These are phyloP conservation scores for Oreochromis tanganicae DNA, from an alignment of 2,113 vertebrate genomes.

Conservation along the genomic window DNA sequence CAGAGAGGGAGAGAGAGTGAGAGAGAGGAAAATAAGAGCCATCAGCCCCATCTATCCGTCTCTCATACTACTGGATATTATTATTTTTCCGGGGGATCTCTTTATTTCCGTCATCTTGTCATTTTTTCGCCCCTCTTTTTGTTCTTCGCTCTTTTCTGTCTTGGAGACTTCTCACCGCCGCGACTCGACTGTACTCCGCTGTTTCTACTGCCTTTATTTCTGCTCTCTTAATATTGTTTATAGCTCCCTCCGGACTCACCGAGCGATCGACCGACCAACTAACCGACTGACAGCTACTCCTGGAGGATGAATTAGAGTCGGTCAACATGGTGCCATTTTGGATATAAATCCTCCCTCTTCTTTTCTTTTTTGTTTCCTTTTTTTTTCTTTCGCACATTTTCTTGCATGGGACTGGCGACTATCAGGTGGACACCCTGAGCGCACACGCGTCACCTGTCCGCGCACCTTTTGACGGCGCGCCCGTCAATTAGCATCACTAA, in stretches of 20 bases:
- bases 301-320: slow-evolving; percentile 35
- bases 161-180: neutral
- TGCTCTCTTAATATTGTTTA: neutral
- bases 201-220: neutral
- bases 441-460: slow-evolving; percentile 28
- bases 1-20: slow-evolving; percentile 26
- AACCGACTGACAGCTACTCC: slow-evolving; percentile 22
- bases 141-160: neutral
- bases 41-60: slow-evolving; percentile 48
- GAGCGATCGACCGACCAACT: neutral
- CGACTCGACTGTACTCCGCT: neutral
- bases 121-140: slow-evolving; percentile 8
- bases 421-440: slow-evolving; percentile 27
- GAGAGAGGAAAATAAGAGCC: slow-evolving; percentile 54
- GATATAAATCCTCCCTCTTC: slow-evolving; percentile 21
- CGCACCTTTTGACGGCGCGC: slow-evolving; percentile 40
- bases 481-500: slow-evolving; percentile 25
- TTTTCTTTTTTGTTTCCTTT: neutral
- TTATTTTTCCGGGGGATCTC: slow-evolving; percentile 48
- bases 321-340: slow-evolving; percentile 45
- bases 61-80: slow-evolving; percentile 56
- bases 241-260: neutral
- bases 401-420: slow-evolving; percentile 23
- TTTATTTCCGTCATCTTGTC: slow-evolving; percentile 39
- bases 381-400: neutral